Evolutionary conservation across 2,113 vertebrate genomes (phyloP), one percentile per base, ranked within the genome.

Genomic region (Orycteropus afer): DNA sequence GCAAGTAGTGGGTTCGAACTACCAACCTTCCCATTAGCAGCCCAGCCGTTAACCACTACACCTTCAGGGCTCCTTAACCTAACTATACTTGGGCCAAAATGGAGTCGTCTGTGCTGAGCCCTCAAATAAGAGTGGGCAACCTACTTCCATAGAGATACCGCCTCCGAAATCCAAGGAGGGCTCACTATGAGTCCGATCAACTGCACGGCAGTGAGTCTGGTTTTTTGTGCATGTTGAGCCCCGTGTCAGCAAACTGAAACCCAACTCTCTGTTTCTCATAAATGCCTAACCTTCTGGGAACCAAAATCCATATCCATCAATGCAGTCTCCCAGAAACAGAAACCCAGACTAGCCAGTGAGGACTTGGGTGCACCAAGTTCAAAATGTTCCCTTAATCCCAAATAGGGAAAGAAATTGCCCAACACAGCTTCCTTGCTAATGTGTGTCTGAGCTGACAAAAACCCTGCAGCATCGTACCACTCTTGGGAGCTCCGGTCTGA

Each of bases 11-110:
- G 15, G 7, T 37, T 69, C n/a, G n/a, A 69, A 67, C 34, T 29
- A 6, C 15, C 27, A 11, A 37, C 34, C 65, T 69, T 20, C 17
- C 7, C 1, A 34, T 69, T 69, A 37, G 34, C 17, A 69, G 65
- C 65, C 17, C 14, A 5, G 13, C 3, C 2, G 6, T n/a, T n/a
- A 37, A n/a, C 34, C 34, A 37, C 11, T n/a, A 5, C 5, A 9
- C 34, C 29, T 7, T 17, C 65, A 37, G 65, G 34, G 34, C 18
- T n/a, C 34, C 65, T 65, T 20, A 69, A 69, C n/a, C n/a, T 69
- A 17, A 37, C 55, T 57, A 57, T 57, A 57, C 55, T 7, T 9
- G 18, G 55, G 18, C 65, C n/a, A n/a, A 69, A 69, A 69, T 69
- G 65, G 65, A 37, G 34, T 69, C 65, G 7, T 34, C 37, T 69